A percentile compares a stretch with the other conserved stretches of the same genome.
Evolutionary conservation across 2,113 vertebrate species (phyloP).

Genomic region (Tychaedon coryphoeus): DNA sequence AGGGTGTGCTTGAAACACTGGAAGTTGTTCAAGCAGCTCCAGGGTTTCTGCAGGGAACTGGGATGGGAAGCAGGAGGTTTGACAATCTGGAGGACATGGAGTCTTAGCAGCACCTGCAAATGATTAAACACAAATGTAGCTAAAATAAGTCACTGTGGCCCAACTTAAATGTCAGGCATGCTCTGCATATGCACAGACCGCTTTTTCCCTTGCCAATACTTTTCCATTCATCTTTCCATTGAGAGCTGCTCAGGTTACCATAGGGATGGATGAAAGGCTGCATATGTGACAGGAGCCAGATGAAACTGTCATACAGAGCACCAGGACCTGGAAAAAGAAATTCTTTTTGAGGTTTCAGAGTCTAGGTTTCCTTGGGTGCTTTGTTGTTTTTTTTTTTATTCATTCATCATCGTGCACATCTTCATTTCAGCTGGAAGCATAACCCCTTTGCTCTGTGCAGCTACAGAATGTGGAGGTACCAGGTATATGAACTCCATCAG

Average conservation of each 20-base stretch:
- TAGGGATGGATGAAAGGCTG: not conserved
- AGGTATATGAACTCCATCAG: not conserved
- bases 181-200: accelerated
- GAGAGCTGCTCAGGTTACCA: not conserved
- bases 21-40: not conserved
- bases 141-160: not conserved
- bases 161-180: not conserved
- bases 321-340: not conserved
- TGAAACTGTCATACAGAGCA: not conserved
- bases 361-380: not conserved
- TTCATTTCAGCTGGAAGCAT: not conserved
- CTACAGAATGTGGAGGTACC: not conserved
- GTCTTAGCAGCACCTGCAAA: not conserved
- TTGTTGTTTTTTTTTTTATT: not conserved
- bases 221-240: not conserved
- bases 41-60: not conserved
- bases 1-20: not conserved
- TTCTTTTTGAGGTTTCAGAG: not conserved
- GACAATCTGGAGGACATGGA: not conserved
- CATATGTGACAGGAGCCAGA: not conserved
- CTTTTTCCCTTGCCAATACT: not conserved
- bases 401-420: accelerated
- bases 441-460: accelerated
- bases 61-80: not conserved
- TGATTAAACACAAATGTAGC: not conserved